Evolutionary conservation across 1,140 invertebrate species (phyloP), one percentile per base, ranked within the genome.

Genomic region (Telenomus remus): DNA sequence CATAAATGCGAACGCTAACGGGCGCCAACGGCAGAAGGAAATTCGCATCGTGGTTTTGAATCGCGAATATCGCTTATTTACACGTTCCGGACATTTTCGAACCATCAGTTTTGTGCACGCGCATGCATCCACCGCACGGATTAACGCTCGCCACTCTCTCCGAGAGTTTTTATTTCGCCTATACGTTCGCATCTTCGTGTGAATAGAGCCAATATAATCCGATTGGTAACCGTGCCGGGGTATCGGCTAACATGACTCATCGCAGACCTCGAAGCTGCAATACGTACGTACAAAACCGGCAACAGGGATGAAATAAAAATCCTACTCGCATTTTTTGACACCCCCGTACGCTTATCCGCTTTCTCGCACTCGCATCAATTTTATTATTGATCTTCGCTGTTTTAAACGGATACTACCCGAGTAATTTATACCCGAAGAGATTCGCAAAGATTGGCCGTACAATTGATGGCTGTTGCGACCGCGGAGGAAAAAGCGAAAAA

Each of bases 81-180:
- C 68, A 77, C 63, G 74, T 77, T 72, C 61, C 68, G 54, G 74
- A 50, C 63, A 65, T 77, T 77, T 68, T 77, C 68, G 68, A 60
- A 48, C 65, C 57, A 64, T 71, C 66, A 48, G 61, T 64, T 77
- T 43, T 60, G 47, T 78, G 69, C 69, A 78, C 43, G 53, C 50
- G 74, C 68, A 66, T 72, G 74, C 68, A 66, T 72, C 57, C 68
- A 57, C 61, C 33, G 33, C 4, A 19, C 59, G 75, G 69, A 78
- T 78, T 78, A 78, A 69, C 59, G 50, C 39, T 44, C 54, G 47
- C 57, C 48, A 47, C 44, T 71, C 68, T 27, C 19, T 27, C 19
- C 11, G 56, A 64, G 61, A 56, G 57, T 77, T 71, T 77, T 77
- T 77, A 72, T 68, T 66, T 60, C 54, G 54, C 43, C 71, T 49